A percentile compares a stretch with the other conserved stretches of the same genome.
Conservation (phyloP, 2,113 vertebrate genomes). For the Heterotilapia buettikoferi region DNA sequence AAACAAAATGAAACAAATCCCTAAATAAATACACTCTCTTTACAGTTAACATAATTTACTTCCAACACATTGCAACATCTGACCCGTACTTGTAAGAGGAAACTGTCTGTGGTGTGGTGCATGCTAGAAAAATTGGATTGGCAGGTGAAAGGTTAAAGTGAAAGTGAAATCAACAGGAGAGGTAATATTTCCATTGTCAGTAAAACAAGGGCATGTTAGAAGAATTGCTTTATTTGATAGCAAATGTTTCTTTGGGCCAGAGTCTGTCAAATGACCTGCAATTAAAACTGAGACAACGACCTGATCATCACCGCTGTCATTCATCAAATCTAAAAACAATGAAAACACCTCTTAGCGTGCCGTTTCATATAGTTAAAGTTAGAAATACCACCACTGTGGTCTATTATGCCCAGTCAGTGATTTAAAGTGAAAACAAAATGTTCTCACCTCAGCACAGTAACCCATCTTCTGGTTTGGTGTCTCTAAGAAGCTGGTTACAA, state of each 20-base stretch:
- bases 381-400: neutral
- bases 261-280: neutral
- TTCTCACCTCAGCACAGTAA: constrained; percentile 85
- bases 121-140: neutral
- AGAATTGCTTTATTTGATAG: neutral
- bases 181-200: neutral
- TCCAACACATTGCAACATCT: neutral
- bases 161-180: neutral
- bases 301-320: neutral
- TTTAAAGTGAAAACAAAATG: neutral
- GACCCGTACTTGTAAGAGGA: neutral
- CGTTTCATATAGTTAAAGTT: neutral
- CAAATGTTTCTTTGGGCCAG: neutral
- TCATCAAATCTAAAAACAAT: neutral
- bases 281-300: neutral
- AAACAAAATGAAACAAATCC: neutral
- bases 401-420: fast-evolving
- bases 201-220: neutral
- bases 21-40: neutral
- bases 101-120: neutral
- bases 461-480: constrained; percentile 83
- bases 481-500: constrained; percentile 86
- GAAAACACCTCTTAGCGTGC: neutral
- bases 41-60: neutral
- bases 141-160: neutral